These are phyloP conservation scores for Oophaga sylvatica DNA, from an alignment of 2,797 vertebrate species.

Conservation along the genomic window DNA sequence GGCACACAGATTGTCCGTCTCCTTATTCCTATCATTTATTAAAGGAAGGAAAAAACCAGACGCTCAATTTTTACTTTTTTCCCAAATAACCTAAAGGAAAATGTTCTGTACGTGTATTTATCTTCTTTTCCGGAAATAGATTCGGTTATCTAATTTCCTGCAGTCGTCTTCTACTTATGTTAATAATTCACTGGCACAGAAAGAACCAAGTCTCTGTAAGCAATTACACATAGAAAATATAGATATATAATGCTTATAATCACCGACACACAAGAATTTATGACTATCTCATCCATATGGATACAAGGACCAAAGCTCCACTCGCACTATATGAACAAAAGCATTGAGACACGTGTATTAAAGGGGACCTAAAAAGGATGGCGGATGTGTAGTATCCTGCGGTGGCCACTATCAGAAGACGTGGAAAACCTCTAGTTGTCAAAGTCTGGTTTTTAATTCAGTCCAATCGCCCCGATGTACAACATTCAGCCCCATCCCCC, in stretches of 20 bases:
- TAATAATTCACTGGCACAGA: neutral
- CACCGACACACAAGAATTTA: neutral
- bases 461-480: too few species aligned
- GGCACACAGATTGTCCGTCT: neutral
- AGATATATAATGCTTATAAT: neutral
- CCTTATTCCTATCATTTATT: neutral
- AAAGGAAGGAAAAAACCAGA: conserved; percentile 2
- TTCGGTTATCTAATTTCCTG: neutral
- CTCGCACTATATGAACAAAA: too few species aligned
- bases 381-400: too few species aligned
- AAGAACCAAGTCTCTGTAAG: neutral
- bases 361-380: too few species aligned
- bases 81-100: conserved; percentile 37
- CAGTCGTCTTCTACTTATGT: neutral
- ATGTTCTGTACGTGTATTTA: neutral
- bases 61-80: neutral
- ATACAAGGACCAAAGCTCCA: too few species aligned
- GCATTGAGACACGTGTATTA: too few species aligned
- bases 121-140: conserved; percentile 2
- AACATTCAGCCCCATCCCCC: too few species aligned
- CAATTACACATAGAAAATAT: neutral
- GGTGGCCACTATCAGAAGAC: too few species aligned
- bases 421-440: too few species aligned
- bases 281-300: too few species aligned
- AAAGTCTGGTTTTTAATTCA: too few species aligned